Conservation (phyloP, 1,140 invertebrate species). For the Scylla paramamosain region DNA sequence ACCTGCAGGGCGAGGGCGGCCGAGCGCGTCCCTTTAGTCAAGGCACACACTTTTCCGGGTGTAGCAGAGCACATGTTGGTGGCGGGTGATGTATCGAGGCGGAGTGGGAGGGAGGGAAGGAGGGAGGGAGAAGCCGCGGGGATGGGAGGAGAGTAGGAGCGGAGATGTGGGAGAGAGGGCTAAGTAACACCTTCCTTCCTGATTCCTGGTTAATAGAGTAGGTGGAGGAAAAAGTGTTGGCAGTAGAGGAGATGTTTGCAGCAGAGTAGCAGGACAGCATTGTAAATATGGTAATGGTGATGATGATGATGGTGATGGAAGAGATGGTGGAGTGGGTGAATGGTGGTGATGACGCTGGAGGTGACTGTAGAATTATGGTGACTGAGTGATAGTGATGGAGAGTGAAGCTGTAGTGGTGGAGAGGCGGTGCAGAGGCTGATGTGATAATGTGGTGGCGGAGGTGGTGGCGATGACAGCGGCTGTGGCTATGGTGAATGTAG, state of each 20-base stretch:
- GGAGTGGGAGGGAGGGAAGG: background rate
- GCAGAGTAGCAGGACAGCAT: too few relatives aligned
- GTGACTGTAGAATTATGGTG: background rate
- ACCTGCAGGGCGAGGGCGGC: background rate
- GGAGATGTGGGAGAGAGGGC: background rate
- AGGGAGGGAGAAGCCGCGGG: background rate
- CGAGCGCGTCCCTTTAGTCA: background rate
- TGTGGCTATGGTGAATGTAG: background rate
- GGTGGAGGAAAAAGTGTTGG: too few relatives aligned
- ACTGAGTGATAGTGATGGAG: background rate
- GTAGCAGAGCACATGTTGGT: background rate
- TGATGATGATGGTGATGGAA: too few relatives aligned
- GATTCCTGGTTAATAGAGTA: background rate
- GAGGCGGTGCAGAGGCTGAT: background rate
- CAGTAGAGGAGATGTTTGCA: too few relatives aligned
- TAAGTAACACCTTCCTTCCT: slow-evolving; percentile 10
- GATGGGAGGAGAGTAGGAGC: background rate
- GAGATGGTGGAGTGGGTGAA: too few relatives aligned
- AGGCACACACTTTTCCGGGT: slow-evolving; percentile 11
- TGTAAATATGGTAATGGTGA: too few relatives aligned
- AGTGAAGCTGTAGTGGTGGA: background rate
- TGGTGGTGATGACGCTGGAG: background rate
- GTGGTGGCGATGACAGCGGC: background rate
- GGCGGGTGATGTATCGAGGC: background rate
- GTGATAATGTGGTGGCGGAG: background rate